Base-by-base conservation (phyloP, 2,113 vertebrate species). In the Salvator merianae region DNA sequence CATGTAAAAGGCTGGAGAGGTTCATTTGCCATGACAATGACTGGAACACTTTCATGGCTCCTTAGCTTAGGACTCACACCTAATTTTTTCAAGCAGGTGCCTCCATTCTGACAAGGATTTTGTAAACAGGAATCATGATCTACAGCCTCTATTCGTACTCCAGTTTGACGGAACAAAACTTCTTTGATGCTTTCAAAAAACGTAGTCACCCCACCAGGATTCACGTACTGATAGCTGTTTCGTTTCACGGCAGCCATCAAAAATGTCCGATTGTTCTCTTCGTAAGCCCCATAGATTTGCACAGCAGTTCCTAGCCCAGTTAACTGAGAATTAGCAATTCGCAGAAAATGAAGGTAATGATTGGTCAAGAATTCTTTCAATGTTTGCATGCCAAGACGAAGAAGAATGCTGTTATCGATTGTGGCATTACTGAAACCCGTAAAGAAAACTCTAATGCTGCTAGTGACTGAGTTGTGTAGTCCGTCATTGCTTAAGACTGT, bases 121-220 rank as follows among this genome's bases (percentile, higher is more conserved):
- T 94, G 96, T n/a, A 96, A 85, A 86, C 99, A 99, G 1, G 98
- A 95, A 94, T 99, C 98, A 0, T 99, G 96, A 91, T 99, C 98
- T 91, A 98, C 98, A 0, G 98, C 96, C 86, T 99, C 98, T 2
- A 99, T 94, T 84, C 94, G 95, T 47, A 98, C 97, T 3, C 98
- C 98, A 0, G 97, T 98, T 95, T 99, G 98, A 32, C 98, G 96
- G 87, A 97, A 94, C 68, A 99, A 94, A 77, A 97, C 89, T 36
- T 99, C 98, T 92, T 97, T 98, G 93, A 99, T 98, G 94, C 98
- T 99, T 91, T 99, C 98, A 4, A 99, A 99, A 96, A 99, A 99
- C 88, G 99, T 98, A 82, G 98, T 97, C 59, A 98, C 98, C 0
- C 98, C 98, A 0, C 98, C 98, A 88, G 98, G 97, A 85, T 95